Conservation (phyloP, 2,113 vertebrate genomes). For the Manacus vitellinus region DNA sequence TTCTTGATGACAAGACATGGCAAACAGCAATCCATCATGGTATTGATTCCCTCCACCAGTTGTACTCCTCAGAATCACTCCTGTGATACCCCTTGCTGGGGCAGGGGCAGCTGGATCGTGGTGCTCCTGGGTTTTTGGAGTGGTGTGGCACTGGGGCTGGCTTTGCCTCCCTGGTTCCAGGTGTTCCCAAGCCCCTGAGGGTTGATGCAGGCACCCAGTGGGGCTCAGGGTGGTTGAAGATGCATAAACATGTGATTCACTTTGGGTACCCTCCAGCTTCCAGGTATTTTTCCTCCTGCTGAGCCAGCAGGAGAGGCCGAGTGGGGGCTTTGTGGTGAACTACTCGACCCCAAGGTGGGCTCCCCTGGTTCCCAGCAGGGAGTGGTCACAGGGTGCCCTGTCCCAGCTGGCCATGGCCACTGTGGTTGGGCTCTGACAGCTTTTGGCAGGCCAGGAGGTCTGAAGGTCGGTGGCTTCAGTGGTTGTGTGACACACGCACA, state of each 20-base stretch:
- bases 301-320: rapidly evolving
- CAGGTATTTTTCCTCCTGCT: neutral
- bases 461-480: rapidly evolving
- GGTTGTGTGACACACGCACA: rapidly evolving
- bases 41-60: neutral
- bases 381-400: rapidly evolving
- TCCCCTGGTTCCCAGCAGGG: neutral
- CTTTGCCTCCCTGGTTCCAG: neutral
- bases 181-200: neutral
- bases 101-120: rapidly evolving
- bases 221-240: neutral
- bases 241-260: neutral
- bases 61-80: neutral
- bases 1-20: neutral
- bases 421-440: neutral
- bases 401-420: neutral
- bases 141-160: rapidly evolving
- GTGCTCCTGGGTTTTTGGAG: neutral
- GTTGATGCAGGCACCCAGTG: rapidly evolving
- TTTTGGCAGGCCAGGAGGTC: neutral
- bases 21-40: neutral
- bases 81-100: neutral
- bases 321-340: neutral
- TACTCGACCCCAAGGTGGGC: rapidly evolving
- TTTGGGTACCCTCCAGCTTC: neutral